These are phyloP conservation scores for Nesoenas mayeri DNA, from an alignment of 2,113 vertebrate genomes.

Conservation along the genomic window DNA sequence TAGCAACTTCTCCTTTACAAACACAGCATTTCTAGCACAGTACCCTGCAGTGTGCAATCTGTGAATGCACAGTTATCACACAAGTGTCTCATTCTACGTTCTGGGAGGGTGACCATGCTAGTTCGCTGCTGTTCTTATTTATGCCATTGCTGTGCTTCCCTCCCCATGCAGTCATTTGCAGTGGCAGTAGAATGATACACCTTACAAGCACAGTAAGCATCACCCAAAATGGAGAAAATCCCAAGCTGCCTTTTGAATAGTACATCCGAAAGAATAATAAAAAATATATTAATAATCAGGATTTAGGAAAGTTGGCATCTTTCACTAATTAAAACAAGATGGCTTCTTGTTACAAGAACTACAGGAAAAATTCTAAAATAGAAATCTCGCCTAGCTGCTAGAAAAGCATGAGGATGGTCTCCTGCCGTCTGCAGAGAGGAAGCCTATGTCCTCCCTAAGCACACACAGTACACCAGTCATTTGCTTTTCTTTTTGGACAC, in stretches of 20 bases:
- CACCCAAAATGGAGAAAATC: slow-evolving; percentile 8
- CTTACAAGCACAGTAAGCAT: not conserved
- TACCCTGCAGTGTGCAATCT: slow-evolving; percentile 4
- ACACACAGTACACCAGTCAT: not conserved
- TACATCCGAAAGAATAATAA: not conserved
- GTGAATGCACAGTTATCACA: not conserved
- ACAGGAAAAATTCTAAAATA: slow-evolving; percentile 9
- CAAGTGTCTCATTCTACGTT: not conserved
- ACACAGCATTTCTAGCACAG: not conserved
- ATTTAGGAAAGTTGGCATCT: not conserved
- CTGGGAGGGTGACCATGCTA: not conserved
- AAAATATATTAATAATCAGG: not conserved
- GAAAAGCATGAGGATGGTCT: not conserved
- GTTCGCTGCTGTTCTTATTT: not conserved
- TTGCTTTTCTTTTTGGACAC: not conserved
- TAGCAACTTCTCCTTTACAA: not conserved
- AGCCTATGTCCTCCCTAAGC: not conserved
- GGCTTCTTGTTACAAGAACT: not conserved
- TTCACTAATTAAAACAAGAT: slow-evolving; percentile 4
- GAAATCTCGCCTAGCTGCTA: not conserved
- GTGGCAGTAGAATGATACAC: not conserved
- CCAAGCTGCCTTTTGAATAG: not conserved
- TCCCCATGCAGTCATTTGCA: not conserved
- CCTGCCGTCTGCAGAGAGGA: not conserved
- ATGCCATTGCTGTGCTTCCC: not conserved